These are phyloP conservation scores for Enteromius afrohamiltoni DNA, from an alignment of 2,797 vertebrate genomes.

Conservation along the genomic window DNA sequence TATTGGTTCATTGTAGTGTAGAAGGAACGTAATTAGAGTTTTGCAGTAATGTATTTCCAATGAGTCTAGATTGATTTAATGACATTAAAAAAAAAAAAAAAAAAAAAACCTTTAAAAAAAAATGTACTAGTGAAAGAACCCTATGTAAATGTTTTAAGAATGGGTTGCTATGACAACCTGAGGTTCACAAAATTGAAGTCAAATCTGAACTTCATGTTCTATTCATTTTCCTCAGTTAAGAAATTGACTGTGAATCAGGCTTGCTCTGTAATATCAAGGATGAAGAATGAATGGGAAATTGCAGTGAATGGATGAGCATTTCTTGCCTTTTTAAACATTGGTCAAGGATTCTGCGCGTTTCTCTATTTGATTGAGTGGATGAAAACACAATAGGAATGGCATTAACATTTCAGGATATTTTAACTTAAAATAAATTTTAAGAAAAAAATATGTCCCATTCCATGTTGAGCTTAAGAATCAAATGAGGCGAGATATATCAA, in stretches of 20 bases:
- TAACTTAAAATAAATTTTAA: not conserved
- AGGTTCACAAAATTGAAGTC: not conserved
- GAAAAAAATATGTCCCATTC: not conserved
- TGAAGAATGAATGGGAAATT: slow-evolving; percentile 9
- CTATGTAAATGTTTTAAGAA: not conserved
- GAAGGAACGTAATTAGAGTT: not conserved
- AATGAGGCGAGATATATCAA: not conserved
- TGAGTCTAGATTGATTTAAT: too few relatives aligned
- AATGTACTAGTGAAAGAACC: not conserved
- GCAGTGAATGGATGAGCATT: not conserved
- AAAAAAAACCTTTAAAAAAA: too few relatives aligned
- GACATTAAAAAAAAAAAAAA: too few relatives aligned
- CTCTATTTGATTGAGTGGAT: not conserved
- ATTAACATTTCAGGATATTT: slow-evolving; percentile 4
- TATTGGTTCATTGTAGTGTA: not conserved
- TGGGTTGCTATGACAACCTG: slow-evolving; percentile 42
- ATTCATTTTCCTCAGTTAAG: slow-evolving; percentile 46
- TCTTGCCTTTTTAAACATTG: not conserved
- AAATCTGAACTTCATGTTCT: slow-evolving; percentile 41
- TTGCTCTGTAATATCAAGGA: not conserved
- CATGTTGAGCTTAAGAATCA: not conserved
- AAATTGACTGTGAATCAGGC: not conserved
- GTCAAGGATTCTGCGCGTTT: not conserved
- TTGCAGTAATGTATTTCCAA: not conserved
- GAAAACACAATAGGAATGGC: not conserved